Base-by-base conservation (phyloP, 2,113 vertebrate genomes). In the Thunnus maccoyii region DNA sequence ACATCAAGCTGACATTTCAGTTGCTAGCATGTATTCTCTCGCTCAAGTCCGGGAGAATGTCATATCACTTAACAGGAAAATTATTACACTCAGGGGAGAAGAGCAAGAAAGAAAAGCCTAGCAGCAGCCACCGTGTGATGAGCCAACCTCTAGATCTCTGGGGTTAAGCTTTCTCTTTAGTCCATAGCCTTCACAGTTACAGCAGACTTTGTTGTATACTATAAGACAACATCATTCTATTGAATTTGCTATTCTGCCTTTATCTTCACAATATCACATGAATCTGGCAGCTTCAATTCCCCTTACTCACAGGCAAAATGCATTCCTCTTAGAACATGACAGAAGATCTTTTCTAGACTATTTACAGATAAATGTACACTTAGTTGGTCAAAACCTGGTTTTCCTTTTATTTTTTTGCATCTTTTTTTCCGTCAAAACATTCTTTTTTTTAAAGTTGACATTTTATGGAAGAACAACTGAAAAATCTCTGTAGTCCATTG, bases 1-100 rank as follows among this genome's bases (percentile, higher is more conserved):
- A 1, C 54, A 80, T 76, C 73, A 64, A 56, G 16, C 54, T 81
- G 72, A 80, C 71, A 64, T 73, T 74, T 86, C 66, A 80, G n/a
- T 36, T 17, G 18, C n/a, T 62, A n/a, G 76, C 10, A 3, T 68
- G 27, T 71, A 30, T 69, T 72, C 58, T 65, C 56, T 62, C 36
- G 46, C 62, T 81, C 20, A 66, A 71, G 20, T 71, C 61, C 44
- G 22, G 60, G 25, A 71, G 46, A 70, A 56, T 74, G 50, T 73
- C 62, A 72, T 22, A 44, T 68, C 11, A 54, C 47, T 57, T 57
- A 61, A 36, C 8, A 25, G 5, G 57, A 65, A 63, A 62, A 70
- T 48, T 16, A 74, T 60, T 51, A 22, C 58, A 63, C 46, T 66
- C 1, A 14, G 13, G 56, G 56, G 60, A 48, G 57, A 58, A 69